Evolutionary conservation across 2,797 vertebrate species (phyloP), one percentile per base, ranked within the genome.

Genomic region (Tapera naevia): DNA sequence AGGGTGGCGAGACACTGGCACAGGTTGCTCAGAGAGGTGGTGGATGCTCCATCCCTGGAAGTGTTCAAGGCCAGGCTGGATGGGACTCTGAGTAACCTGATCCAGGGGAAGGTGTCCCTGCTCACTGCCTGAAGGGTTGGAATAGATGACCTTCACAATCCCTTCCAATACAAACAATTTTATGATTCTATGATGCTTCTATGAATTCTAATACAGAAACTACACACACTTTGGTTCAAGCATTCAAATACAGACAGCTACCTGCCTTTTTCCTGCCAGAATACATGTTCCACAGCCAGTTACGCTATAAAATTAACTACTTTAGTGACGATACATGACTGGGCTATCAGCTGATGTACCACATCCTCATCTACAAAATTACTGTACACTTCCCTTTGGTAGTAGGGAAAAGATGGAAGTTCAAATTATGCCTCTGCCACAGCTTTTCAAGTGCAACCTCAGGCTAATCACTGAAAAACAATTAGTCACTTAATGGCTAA

Each of bases 121-220:
- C 18, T 46, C 9, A 46, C 19, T 45, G 45, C 45, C 45, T 17
- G 45, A 45, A 15, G 17, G 45, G 17, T 45, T 19, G 45, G 45
- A 45, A 45, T 45, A 45, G 45, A 45, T 18, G 45, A 45, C 45
- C 45, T 17, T 45, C 15, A 8, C 18, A 19, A 45, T 45, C 45
- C 45, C 18, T 18, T 46, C 45, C 45, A 46, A 46, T 17, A 16
- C 45, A 45, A 45, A 45, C 16, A 45, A 45, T 17, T 45, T 45
- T 18, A 41, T 41, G 41, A 41, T 43, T 43, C 41, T 41, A 46
- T 46, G 21, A 45, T 45, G 45, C 22, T 46, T 22, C 46, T 48
- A 48, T 48, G 46, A 46, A 87, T 94, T 94, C 70, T 89, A 67
- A 71, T 72, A 81, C 5, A 71, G 65, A 58, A 94, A 95, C 76